These are phyloP conservation scores for Otolemur crassicaudatus DNA, from an alignment of 2,797 vertebrate genomes.

Conservation along the genomic window DNA sequence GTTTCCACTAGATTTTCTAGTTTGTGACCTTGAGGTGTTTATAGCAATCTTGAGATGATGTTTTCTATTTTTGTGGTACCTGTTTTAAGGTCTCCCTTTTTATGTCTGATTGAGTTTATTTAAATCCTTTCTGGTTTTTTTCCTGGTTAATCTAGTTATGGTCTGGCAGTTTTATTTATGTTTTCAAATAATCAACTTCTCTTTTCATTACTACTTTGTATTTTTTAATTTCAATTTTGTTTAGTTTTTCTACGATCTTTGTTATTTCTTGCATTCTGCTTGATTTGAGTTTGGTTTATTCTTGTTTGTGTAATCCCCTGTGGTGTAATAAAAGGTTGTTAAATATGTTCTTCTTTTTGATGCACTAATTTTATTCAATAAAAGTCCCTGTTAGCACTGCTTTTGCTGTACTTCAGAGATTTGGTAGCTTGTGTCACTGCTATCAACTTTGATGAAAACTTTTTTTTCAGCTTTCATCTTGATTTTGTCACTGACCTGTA, in stretches of 20 bases:
- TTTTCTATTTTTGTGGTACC: no score
- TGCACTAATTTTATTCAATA: neutral
- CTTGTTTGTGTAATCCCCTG: neutral
- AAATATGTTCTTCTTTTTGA: neutral
- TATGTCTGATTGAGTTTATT: neutral
- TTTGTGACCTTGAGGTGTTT: no score
- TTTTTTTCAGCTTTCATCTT: no score
- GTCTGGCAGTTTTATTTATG: neutral
- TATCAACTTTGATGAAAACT: no score
- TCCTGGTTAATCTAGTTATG: neutral
- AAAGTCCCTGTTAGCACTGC: no score
- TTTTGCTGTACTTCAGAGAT: no score
- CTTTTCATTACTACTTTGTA: neutral
- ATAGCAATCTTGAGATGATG: no score
- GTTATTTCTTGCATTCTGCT: neutral
- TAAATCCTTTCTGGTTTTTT: neutral
- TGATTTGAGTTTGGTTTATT: neutral
- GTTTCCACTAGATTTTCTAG: neutral
- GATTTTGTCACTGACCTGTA: no score
- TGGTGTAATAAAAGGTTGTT: neutral
- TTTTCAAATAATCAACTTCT: neutral
- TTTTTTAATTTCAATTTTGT: neutral
- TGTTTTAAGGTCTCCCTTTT: no score
- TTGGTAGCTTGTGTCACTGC: no score
- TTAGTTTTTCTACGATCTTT: no score